Evolutionary conservation across 2,113 vertebrate genomes (phyloP), one percentile per base, ranked within the genome.

Genomic region (Phyllopteryx taeniolatus): DNA sequence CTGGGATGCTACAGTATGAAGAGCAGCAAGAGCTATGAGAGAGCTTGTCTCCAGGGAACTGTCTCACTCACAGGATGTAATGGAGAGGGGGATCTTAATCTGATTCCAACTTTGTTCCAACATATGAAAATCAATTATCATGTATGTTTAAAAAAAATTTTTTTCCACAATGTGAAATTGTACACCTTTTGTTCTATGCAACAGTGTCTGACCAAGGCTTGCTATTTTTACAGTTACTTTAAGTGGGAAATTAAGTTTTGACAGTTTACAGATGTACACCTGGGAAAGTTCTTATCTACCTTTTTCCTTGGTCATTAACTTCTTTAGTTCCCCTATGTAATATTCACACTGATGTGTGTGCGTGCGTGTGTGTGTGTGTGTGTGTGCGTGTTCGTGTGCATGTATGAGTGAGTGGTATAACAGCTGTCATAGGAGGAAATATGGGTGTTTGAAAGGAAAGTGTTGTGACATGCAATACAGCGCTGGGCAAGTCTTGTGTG

Each of bases 381-480:
- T 9, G 53, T 56, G 20, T 56, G 53, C 4, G 53, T 3, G n/a
- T 1, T 19, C 7, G 19, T 5, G 56, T 5, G 20, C 12, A 20
- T 35, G 46, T 17, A 2, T 39, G 62, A 46, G 4, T 20, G 70
- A 51, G 57, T 43, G 7, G 85, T 77, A 75, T 86, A 78, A 82
- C 75, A 49, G 54, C 72, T 79, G 80, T 77, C 71, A 78, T 27
- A 67, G 76, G 73, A 51, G 82, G 68, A 86, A 86, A 86, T 79
- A 86, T 81, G 83, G 31, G 1, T 77, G 63, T 80, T 86, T 77
- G 80, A 88, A 83, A 74, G 67, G 79, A 86, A 80, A 84, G 79
- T 82, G 83, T 88, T 89, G 74, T 88, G 86, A 83, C 86, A 89
- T 78, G 79, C 75, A 83, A 83, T 79, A 76, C 76, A 64, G 47